Evolutionary conservation across 2,113 vertebrate genomes (phyloP).

Genomic region (Cardinalis cardinalis): DNA sequence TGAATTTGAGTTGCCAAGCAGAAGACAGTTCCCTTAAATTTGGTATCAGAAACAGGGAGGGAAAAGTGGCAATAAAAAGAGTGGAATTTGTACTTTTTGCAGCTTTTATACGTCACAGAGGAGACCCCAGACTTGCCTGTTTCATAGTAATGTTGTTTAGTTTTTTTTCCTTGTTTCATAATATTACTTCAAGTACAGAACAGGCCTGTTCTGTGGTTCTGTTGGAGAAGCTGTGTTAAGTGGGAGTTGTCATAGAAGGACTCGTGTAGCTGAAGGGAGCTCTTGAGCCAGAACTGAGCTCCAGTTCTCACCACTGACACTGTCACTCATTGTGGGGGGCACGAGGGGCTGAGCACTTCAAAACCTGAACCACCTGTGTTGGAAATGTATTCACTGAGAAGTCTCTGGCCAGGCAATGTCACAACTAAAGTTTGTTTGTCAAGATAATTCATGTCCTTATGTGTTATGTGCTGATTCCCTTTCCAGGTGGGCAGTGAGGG

Average conservation of each 20-base stretch:
- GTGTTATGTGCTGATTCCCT: accelerated
- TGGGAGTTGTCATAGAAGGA: not conserved
- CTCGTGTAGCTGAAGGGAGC: not conserved
- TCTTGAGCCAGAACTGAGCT: not conserved
- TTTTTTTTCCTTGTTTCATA: not conserved
- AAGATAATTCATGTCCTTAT: not conserved
- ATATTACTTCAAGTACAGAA: not conserved
- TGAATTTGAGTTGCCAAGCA: not conserved
- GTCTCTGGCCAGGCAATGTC: not conserved
- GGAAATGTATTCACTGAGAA: accelerated
- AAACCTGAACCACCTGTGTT: not conserved
- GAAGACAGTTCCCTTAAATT: not conserved
- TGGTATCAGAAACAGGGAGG: not conserved
- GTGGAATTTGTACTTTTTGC: not conserved
- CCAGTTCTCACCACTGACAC: accelerated
- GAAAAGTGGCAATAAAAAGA: not conserved
- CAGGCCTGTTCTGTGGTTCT: not conserved
- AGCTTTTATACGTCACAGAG: not conserved
- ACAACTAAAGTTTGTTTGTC: not conserved
- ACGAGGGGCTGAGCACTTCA: not conserved
- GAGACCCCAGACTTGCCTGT: not conserved
- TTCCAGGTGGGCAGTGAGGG: not conserved
- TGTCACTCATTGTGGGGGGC: not conserved
- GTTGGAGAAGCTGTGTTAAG: not conserved
- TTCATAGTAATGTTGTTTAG: not conserved